Base-by-base conservation (phyloP, 2,797 vertebrate species). In the Myoxocephalus aenaeus region DNA sequence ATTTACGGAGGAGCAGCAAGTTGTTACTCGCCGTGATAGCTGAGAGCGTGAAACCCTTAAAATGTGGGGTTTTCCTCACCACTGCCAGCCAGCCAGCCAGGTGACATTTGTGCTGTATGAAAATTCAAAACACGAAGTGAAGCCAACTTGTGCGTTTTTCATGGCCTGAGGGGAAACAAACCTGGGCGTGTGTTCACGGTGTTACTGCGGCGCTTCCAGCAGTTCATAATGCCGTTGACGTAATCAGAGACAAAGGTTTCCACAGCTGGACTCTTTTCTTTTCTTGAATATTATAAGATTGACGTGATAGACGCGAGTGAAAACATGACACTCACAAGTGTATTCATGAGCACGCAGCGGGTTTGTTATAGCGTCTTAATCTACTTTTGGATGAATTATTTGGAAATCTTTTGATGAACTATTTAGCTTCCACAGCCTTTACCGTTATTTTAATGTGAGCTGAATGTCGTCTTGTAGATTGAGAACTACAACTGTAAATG, bases 41-140 rank as follows among this genome's bases (percentile, higher is more conserved):
- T 63, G 27, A 62, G 82, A 72, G 54, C 69, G 72, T 63, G 72
- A 79, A 79, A 78, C 65, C 73, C 51, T 20, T 63, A 25, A 56
- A 48, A 53, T 58, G 56, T 61, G 54, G 54, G 8, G 13, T 38
- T 65, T 50, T 58, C 20, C 63, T 18, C n/a, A 20, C 18, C 13
- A 1, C 61, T 38, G 67, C 59, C 22, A n/a, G 13, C 17, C 8
- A 71, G 61, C 18, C 71, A 34, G 42, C 44, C 32, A 32, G 3
- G 71, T 65, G 42, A 80, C 65, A 50, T 61, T 72, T 85, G 72
- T 63, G 65, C 61, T 56, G 15, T 20, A 61, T 78, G 61, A 66
- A 72, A 77, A 83, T 65, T 51, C 2, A 44, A 13, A 61, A 56
- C 40, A 71, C 53, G 7, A 50, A 22, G 38, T 12, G 14, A 34